Percentiles rank a stretch among this genome's conserved stretches.
Evolutionary conservation across 2,113 vertebrate species (phyloP).

Genomic region (Steatornis caripensis): DNA sequence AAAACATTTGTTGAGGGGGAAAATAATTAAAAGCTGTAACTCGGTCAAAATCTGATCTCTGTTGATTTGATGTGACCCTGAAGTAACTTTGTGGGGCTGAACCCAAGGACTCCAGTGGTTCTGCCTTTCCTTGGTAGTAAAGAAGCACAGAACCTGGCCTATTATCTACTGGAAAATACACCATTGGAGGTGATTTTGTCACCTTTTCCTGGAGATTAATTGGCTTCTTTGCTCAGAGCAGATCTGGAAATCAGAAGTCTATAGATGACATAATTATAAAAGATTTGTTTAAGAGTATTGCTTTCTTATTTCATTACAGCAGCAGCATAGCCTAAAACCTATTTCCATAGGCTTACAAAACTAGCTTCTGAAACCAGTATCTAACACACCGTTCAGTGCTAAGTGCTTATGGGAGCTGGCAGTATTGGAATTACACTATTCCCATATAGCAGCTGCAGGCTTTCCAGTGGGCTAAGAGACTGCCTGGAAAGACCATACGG

Average conservation of each 20-base stretch:
- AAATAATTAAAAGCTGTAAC: neutral
- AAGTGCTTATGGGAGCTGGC: conserved; percentile 15
- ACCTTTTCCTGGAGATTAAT: conserved; percentile 46
- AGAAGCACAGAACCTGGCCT: neutral
- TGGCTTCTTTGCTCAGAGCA: conserved; percentile 47
- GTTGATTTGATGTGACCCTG: neutral
- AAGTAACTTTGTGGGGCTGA: neutral
- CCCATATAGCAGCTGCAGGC: conserved; percentile 13
- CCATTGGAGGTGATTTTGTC: conserved; percentile 32
- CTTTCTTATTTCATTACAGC: conserved; percentile 60
- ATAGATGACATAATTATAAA: conserved; percentile 54
- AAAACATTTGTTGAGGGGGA: neutral
- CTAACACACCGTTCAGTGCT: conserved; percentile 38
- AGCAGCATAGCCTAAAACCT: conserved; percentile 44
- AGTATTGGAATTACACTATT: neutral
- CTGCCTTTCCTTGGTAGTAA: neutral
- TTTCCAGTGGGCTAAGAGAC: neutral
- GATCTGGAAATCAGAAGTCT: conserved; percentile 48
- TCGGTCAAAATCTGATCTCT: neutral
- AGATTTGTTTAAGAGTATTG: conserved; percentile 68
- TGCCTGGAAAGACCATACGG: neutral
- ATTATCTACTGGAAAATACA: neutral
- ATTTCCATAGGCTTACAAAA: conserved; percentile 59
- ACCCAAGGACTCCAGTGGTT: neutral
- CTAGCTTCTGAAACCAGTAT: conserved; percentile 5